phyloP scores from a whole-genome alignment of 30 jellyfish, hydroid and myxozoan species.

The Aurelia aurita region DNA sequence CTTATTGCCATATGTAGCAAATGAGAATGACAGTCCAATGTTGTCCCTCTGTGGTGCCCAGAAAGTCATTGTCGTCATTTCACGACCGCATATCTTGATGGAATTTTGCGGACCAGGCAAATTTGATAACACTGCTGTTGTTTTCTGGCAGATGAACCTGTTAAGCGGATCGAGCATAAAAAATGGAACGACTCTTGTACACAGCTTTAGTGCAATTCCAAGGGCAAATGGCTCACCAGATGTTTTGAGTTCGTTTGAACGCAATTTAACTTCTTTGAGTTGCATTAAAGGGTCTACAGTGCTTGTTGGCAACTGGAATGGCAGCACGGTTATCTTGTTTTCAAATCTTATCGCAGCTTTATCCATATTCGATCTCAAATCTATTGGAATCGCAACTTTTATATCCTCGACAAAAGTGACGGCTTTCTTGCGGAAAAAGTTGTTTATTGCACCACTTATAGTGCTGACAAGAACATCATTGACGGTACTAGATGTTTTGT shows the following conservation, averaged over 20 bases:
- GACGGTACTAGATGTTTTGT: constrained; percentile 64
- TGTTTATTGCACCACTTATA: constrained; percentile 51
- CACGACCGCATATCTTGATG: constrained; percentile 62
- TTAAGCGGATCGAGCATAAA: constrained; percentile 42
- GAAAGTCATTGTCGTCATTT: constrained; percentile 57
- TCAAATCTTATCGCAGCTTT: constrained; percentile 65
- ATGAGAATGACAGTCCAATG: constrained; percentile 81
- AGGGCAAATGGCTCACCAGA: constrained; percentile 88
- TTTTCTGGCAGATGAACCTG: constrained; percentile 72
- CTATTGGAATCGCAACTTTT: constrained; percentile 77
- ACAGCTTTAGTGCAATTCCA: constrained; percentile 49
- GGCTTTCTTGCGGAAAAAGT: constrained; percentile 35
- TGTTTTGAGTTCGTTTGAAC: constrained; percentile 60
- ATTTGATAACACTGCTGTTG: constrained; percentile 81
- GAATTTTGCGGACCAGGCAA: constrained; percentile 87
- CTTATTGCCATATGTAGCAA: constrained; percentile 63
- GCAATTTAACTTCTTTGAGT: constrained; percentile 57
- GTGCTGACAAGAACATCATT: constrained; percentile 82
- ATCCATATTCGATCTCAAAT: constrained; percentile 65
- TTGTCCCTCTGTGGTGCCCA: constrained; percentile 95
- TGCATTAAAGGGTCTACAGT: constrained; percentile 20
- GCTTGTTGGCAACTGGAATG: constrained; percentile 60
- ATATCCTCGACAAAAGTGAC: constrained; percentile 16
- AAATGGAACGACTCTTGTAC: constrained; percentile 68
- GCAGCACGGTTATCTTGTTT: constrained; percentile 69